Evolutionary conservation across 2,113 vertebrate species (phyloP).

Genomic region (Odontophorus gujanensis): DNA sequence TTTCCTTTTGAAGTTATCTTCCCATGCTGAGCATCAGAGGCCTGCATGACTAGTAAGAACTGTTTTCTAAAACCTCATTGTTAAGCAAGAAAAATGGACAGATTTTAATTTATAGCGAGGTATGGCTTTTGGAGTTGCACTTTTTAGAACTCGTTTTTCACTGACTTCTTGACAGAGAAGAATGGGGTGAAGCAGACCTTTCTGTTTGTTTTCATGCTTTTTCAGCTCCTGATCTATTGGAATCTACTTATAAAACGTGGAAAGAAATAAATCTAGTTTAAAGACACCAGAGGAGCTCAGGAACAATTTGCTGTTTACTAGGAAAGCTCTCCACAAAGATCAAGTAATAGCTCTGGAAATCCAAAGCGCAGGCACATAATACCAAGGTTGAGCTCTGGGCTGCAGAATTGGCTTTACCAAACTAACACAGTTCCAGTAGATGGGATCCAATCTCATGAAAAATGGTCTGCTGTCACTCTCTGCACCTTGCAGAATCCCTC

Average conservation of each 20-base stretch:
- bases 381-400: neutral
- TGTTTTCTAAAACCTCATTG: neutral
- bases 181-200: fast-evolving
- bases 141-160: neutral
- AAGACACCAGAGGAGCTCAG: neutral
- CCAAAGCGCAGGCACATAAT: neutral
- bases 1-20: slow-evolving; percentile 54
- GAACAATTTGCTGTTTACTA: neutral
- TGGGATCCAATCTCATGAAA: neutral
- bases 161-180: neutral
- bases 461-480: neutral
- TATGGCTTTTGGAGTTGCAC: neutral
- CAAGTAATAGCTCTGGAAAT: neutral
- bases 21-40: neutral
- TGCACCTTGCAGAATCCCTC: neutral
- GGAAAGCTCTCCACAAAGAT: neutral
- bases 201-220: neutral
- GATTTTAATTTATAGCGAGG: neutral
- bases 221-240: neutral
- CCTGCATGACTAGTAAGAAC: neutral
- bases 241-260: neutral
- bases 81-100: neutral
- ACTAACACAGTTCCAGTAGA: neutral
- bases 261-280: neutral
- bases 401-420: neutral